Base-by-base conservation (phyloP, 2,113 vertebrate species). In the Phoenicopterus ruber region DNA sequence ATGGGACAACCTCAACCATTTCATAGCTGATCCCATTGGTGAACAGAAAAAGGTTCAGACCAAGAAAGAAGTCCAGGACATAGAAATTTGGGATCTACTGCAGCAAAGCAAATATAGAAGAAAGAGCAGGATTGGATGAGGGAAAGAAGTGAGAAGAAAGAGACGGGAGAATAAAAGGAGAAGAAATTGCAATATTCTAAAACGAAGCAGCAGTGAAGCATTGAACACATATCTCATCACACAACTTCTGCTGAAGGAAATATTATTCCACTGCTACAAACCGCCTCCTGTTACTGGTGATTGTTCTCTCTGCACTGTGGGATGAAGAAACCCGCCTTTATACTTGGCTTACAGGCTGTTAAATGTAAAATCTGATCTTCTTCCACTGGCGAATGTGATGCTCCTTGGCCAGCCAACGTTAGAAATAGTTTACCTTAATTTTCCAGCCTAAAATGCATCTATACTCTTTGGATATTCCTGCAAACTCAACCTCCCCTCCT, bases 21-120 rank as follows among this genome's bases (percentile, higher is more conserved):
- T 62, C 34, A 22, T 13, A 12, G 1, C 2, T 52, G n/a, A 32
- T 32, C 20, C 32, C 26, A 70, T 3, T 1, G 2, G n/a, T 44
- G 32, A 86, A 70, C 0, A 74, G 38, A 10, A 71, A 72, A 76
- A 63, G 3, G 6, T 65, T 78, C 54, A 21, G n/a, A 26, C 6
- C 42, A 11, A 81, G 38, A 84, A 88, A 49, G 28, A 71, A n/a
- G 12, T 21, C 32, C 28, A 73, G 52, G 47, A 29, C 3, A 17
- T 7, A 81, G 36, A 81, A 80, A 73, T 42, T 32, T 34, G 4
- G 1, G 11, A 7, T 18, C 20, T 6, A 5, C 14, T 71, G 55
- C 38, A 73, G n/a, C 21, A 78, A 74, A 49, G 21, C 3, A 72
- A 82, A 65, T 29, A 31, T 0, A 42, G n/a, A 86, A 13, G 9